Evolutionary conservation across 2,113 vertebrate species (phyloP), one percentile per base, ranked within the genome.

Genomic region (Sterna hirundo): DNA sequence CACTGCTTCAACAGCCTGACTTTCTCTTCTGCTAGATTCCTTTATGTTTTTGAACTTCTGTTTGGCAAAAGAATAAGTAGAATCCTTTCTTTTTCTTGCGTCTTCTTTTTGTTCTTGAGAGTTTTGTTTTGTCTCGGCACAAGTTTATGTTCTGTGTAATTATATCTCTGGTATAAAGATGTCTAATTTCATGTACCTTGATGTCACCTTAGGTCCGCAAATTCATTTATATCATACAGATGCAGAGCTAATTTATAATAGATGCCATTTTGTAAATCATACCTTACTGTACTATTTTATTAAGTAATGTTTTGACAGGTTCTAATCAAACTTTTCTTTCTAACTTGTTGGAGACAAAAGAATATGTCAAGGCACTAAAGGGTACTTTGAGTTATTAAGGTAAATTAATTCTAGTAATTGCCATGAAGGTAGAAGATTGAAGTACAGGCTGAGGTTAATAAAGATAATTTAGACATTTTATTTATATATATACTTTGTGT

Each of bases 321-420:
- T 94, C 80, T 94, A 89, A 95, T 93, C 70, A 87, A 94, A 94
- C 86, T 96, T 94, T 86, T 86, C 66, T 94, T 79, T 96, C 74
- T 75, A 80, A 68, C 70, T 85, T 89, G 46, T 78, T 49, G n/a
- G 62, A 97, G 91, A 94, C 86, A 93, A 88, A 91, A 88, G 85
- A 85, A 70, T 79, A 61, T 83, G 83, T 95, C 81, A 95, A 91
- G 54, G 38, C 62, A 66, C 66, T 91, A 96, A 91, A 79, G 62
- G 86, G 91, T 95, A 84, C 91, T 89, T 84, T 61, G 49, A 84
- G 40, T 88, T 88, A 93, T 86, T 94, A 94, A 79, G 77, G 57
- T 72, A 95, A 96, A 95, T 92, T 90, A 92, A 87, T 96, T 94
- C 89, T 74, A 62, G 58, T 93, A 95, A 94, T 96, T 94, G 42